Conservation (phyloP, 2,888 invertebrate species). For the Drosophila kokeensis region DNA sequence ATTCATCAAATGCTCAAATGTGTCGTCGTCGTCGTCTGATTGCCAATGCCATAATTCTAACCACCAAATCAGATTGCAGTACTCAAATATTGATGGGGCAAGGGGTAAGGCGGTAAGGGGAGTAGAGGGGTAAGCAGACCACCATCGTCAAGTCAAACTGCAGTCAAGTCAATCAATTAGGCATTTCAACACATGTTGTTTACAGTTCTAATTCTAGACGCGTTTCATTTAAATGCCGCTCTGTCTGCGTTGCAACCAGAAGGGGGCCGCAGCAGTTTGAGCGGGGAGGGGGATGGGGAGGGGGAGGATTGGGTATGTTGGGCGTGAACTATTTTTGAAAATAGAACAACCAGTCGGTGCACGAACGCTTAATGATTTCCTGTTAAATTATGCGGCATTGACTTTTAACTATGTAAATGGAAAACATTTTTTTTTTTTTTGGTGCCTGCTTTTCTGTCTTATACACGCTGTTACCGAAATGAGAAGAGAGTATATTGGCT, state of each 20-base stretch:
- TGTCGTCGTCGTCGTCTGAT: conserved; percentile 37
- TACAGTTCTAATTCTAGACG: conserved; percentile 76
- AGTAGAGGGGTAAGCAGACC: not conserved
- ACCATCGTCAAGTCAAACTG: conserved; percentile 51
- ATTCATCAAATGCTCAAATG: conserved; percentile 58
- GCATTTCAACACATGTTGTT: conserved; percentile 80
- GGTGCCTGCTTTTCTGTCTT: not conserved
- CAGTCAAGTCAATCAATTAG: conserved; percentile 78
- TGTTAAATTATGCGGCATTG: conserved; percentile 75
- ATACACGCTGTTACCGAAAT: not conserved
- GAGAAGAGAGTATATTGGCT: not conserved
- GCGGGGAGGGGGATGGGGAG: too few species aligned
- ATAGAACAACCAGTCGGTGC: conserved; percentile 40
- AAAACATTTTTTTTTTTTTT: conserved; percentile 21
- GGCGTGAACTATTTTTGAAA: conserved; percentile 69
- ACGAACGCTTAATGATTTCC: conserved; percentile 69
- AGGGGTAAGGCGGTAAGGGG: not conserved
- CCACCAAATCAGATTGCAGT: conserved; percentile 43
- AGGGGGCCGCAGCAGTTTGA: conserved; percentile 1
- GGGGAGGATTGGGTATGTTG: conserved; percentile 1
- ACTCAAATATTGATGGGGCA: not conserved
- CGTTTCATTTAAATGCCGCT: conserved; percentile 69
- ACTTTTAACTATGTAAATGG: conserved; percentile 62
- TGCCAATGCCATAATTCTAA: conserved; percentile 73
- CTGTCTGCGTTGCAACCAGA: conserved; percentile 45